These are phyloP conservation scores for Bufotes viridis DNA, from an alignment of 2,797 vertebrate genomes.

Conservation along the genomic window DNA sequence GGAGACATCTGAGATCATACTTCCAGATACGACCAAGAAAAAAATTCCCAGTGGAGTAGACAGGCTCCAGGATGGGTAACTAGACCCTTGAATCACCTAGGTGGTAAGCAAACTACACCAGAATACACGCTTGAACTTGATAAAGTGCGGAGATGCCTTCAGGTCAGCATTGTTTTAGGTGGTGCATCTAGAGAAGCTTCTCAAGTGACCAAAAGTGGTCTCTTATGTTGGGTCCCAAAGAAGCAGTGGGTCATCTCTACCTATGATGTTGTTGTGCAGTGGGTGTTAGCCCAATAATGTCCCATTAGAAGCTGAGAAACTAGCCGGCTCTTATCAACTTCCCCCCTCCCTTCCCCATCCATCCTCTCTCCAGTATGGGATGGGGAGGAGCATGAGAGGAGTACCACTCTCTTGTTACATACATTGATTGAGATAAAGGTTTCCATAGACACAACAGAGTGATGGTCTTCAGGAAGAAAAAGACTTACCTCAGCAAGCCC, in stretches of 20 bases:
- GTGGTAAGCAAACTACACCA: not conserved
- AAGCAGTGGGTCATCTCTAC: conserved; percentile 45
- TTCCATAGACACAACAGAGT: conserved; percentile 54
- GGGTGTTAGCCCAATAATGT: conserved; percentile 67
- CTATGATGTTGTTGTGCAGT: conserved; percentile 57
- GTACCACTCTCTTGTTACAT: conserved; percentile 60
- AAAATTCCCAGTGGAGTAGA: not conserved
- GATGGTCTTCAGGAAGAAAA: conserved; percentile 46
- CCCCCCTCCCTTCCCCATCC: conserved; percentile 44
- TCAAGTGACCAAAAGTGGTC: conserved; percentile 57
- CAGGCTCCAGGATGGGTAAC: conserved; percentile 29
- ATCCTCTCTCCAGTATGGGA: conserved; percentile 36
- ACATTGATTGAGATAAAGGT: conserved; percentile 53
- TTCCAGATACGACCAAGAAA: conserved; percentile 18
- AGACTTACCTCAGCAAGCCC: conserved; percentile 49
- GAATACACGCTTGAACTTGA: conserved; percentile 44
- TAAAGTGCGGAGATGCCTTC: conserved; percentile 26
- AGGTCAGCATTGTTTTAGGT: conserved; percentile 20
- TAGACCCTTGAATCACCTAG: conserved; percentile 22
- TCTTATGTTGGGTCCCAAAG: conserved; percentile 59
- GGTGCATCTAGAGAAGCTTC: conserved; percentile 21
- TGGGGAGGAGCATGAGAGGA: conserved; percentile 61
- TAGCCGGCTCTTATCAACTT: conserved; percentile 58
- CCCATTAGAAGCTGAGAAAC: conserved; percentile 71
- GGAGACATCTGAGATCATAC: conserved; percentile 31